phyloP scores from a whole-genome alignment of 2,888 invertebrate genomes.

The Cephus spinipes region DNA sequence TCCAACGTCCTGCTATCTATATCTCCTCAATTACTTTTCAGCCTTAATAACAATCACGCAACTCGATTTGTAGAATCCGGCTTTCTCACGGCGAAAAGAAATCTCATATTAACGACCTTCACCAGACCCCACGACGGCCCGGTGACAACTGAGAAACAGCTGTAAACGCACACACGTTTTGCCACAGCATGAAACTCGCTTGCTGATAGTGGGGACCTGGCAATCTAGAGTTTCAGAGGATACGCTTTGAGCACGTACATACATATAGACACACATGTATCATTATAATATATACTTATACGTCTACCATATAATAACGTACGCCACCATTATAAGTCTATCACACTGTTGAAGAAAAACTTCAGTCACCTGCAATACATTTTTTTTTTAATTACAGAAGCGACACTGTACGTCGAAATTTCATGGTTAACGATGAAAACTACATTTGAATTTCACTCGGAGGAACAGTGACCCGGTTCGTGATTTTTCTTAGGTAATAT shows the following conservation, averaged over 20 bases:
- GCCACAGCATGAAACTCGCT: conserved; percentile 24
- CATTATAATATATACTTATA: background rate
- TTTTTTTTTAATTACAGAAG: background rate
- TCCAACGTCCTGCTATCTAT: background rate
- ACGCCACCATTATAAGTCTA: background rate
- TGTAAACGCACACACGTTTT: conserved; percentile 53
- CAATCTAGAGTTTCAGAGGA: conserved; percentile 13
- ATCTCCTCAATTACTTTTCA: background rate
- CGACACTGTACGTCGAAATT: background rate
- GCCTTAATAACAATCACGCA: background rate
- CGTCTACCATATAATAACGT: background rate
- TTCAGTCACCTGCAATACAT: background rate
- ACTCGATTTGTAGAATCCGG: background rate
- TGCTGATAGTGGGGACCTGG: conserved; percentile 23
- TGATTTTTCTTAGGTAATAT: background rate
- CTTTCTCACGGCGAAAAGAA: background rate
- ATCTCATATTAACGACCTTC: conserved; percentile 20
- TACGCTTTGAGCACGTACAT: background rate
- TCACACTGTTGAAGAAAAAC: background rate
- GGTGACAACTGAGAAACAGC: conserved; percentile 54
- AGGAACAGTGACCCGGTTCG: background rate
- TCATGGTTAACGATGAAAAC: background rate
- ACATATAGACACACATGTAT: background rate
- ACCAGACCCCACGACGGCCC: conserved; percentile 38
- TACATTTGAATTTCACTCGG: background rate